Base-by-base conservation (phyloP, 2,888 invertebrate genomes). In the Harpalus rufipes region DNA sequence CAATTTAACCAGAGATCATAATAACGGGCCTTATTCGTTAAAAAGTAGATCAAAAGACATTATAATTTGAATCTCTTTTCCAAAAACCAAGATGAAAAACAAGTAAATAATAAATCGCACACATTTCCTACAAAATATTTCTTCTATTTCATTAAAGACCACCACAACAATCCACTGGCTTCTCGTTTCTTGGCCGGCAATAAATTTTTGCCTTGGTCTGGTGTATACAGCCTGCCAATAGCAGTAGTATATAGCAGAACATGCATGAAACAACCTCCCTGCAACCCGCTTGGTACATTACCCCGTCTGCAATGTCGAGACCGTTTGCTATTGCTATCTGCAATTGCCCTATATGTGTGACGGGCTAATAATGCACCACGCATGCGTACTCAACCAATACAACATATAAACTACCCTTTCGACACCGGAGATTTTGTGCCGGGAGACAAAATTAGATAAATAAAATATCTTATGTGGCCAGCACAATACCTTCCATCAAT, bases 261-360 rank as follows among this genome's bases (percentile, higher is more conserved):
- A 25, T 41, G 32, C 32, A 72, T 72, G 14, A n/a, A 14, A 16
- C 25, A 18, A 44, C 44, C 72, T 10, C 44, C 41, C 32, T 5
- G 5, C 32, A 32, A 32, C 32, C 18, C 41, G 41, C 72, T 8
- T 51, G 7, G 44, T 14, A 18, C 14, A 76, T 14, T 32, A 68
- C 44, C 44, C 44, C 44, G 74, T 74, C 44, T 7, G 78, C 32
- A 78, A 78, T 78, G 78, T 32, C 32, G 78, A 18, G 78, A 18
- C 16, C 59, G 56, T 59, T 41, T 84, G 84, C 63, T 84, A 78
- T 84, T 84, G 84, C 63, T 84, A 78, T 84, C 84, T 65, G 63
- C 78, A 78, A 65, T 78, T 78, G 78, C 39, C 76, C 56, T 65
- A 78, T 58, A 78, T 84, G 76, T 83, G 59, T 84, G 84, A 78